phyloP scores from a whole-genome alignment of 2,113 vertebrate genomes.

The Seriola dumerili region DNA sequence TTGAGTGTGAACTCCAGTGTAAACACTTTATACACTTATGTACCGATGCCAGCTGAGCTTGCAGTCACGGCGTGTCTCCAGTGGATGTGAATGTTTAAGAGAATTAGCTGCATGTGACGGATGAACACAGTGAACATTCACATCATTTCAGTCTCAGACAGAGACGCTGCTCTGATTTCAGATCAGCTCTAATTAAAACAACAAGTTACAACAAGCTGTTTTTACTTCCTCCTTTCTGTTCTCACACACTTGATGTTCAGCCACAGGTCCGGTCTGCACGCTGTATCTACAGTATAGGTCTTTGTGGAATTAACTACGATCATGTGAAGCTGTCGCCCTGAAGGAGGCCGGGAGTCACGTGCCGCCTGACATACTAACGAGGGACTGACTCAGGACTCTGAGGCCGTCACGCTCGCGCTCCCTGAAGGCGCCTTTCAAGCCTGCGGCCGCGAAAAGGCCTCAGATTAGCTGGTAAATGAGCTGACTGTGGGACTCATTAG shows the following conservation, averaged over 20 bases:
- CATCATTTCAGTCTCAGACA: too few relatives aligned
- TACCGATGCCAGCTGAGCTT: too few relatives aligned
- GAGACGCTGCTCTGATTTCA: neutral
- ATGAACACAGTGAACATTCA: too few relatives aligned
- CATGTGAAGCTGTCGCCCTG: conserved; percentile 50
- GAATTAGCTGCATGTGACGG: too few relatives aligned
- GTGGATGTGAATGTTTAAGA: too few relatives aligned
- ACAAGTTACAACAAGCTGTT: too few relatives aligned
- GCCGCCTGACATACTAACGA: conserved; percentile 25
- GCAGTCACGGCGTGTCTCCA: too few relatives aligned
- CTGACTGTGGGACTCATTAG: conserved; percentile 53
- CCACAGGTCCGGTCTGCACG: neutral
- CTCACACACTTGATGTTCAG: neutral
- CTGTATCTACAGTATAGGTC: conserved; percentile 16
- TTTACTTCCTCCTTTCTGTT: neutral
- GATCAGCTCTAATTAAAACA: too few relatives aligned
- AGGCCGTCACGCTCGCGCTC: conserved; percentile 30
- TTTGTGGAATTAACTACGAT: conserved; percentile 34
- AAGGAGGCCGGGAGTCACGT: conserved; percentile 48
- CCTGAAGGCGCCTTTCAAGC: conserved; percentile 40
- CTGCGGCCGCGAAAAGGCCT: conserved; percentile 40
- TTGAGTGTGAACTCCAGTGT: too few relatives aligned
- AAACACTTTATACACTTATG: too few relatives aligned
- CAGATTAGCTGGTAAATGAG: conserved; percentile 65
- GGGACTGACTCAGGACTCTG: conserved; percentile 15